Conservation (phyloP, 2,113 vertebrate genomes). For the Salvelinus namaycush region DNA sequence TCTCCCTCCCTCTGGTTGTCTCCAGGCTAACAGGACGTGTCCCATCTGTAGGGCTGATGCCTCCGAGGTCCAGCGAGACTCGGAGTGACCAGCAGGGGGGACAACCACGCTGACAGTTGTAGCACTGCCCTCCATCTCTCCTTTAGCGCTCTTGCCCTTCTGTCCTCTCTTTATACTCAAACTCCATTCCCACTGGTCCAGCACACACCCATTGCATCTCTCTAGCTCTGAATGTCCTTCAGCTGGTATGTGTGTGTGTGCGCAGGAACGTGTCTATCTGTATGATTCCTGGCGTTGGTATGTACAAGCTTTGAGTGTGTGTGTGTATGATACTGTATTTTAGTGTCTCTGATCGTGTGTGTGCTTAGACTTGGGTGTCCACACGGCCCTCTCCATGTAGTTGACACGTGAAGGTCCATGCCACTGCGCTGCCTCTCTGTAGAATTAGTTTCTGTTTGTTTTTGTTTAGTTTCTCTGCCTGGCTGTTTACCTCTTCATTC, state of each 20-base stretch:
- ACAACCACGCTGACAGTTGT: constrained; percentile 37
- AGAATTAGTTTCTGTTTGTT: constrained; percentile 33
- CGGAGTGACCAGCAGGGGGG: constrained; percentile 83
- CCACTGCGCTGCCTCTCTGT: constrained; percentile 52
- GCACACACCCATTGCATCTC: constrained; percentile 20
- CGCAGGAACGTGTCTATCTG: not conserved
- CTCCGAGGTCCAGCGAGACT: constrained; percentile 97
- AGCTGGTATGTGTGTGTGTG: constrained; percentile 24
- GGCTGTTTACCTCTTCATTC: constrained; percentile 83
- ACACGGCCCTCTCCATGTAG: constrained; percentile 55
- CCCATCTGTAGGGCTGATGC: constrained; percentile 97
- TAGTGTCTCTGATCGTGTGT: constrained; percentile 56
- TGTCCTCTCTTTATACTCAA: not conserved
- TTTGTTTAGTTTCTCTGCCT: not conserved
- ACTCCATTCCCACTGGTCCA: constrained; percentile 1
- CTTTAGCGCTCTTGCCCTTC: not conserved
- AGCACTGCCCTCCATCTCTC: constrained; percentile 49
- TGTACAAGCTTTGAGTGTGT: constrained; percentile 19
- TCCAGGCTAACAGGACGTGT: constrained; percentile 95
- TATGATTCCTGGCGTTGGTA: not conserved
- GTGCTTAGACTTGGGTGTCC: constrained; percentile 67
- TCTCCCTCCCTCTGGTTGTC: not conserved
- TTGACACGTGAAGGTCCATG: constrained; percentile 67
- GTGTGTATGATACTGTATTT: constrained; percentile 49
- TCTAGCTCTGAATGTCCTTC: constrained; percentile 19